Percentiles rank a stretch among this genome's conserved stretches.
Conservation (phyloP, 2,888 invertebrate genomes). For the Orchesella flavescens region DNA sequence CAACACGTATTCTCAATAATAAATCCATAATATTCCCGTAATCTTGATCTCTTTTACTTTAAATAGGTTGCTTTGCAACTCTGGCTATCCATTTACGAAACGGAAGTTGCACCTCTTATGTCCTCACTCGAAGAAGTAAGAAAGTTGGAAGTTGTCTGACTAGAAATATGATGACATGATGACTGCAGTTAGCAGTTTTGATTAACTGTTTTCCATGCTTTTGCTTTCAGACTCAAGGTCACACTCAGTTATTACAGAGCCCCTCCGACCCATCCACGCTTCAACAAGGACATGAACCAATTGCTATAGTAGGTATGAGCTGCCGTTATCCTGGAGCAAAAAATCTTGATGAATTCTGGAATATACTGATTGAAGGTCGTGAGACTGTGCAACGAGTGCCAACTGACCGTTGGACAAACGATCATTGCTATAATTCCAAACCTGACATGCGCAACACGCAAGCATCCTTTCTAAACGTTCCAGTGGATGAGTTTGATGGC, state of each 20-base stretch:
- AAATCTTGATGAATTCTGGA: slow-evolving; percentile 61
- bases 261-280: neutral
- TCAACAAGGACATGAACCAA: slow-evolving; percentile 24
- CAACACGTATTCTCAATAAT: neutral
- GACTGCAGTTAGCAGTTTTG: too few species aligned
- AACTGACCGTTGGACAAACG: slow-evolving; percentile 39
- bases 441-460: slow-evolving; percentile 35
- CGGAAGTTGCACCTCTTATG: slow-evolving; percentile 9
- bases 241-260: neutral
- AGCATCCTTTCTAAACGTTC: slow-evolving; percentile 38
- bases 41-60: neutral
- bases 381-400: slow-evolving; percentile 45
- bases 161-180: too few species aligned
- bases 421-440: slow-evolving; percentile 12
- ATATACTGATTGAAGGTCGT: slow-evolving; percentile 42
- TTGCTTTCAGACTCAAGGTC: too few species aligned
- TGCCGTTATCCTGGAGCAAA: slow-evolving; percentile 62
- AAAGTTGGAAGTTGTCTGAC: slow-evolving; percentile 1
- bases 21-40: neutral
- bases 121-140: neutral
- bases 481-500: slow-evolving; percentile 51
- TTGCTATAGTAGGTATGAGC: slow-evolving; percentile 63
- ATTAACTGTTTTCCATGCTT: too few species aligned
- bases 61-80: neutral
- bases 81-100: slow-evolving; percentile 14